Base-by-base conservation (phyloP, 2,888 invertebrate species). In the Caenorhabditis macrosperma region DNA sequence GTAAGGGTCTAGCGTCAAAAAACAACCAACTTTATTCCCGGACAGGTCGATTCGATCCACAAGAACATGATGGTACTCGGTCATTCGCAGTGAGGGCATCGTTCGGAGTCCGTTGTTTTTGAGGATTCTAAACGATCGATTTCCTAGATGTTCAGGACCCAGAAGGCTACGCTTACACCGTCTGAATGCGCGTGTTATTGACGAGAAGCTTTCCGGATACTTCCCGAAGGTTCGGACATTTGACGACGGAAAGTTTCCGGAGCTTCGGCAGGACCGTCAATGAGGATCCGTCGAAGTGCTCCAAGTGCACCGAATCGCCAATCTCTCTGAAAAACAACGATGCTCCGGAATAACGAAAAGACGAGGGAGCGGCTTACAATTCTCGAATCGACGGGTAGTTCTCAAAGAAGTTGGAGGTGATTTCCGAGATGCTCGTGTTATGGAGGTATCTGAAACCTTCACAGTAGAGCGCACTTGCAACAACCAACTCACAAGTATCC, bases 121-220 rank as follows among this genome's bases (percentile, higher is more conserved):
- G 2, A 83, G 69, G 20, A 69, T 67, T 50, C 78, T 83, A 54
- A 17, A 9, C n/a, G 41, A 24, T 24, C 1, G 10, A 5, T 17
- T 55, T n/a, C n/a, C n/a, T n/a, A n/a, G n/a, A n/a, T n/a, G n/a
- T n/a, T n/a, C n/a, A n/a, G n/a, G n/a, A 15, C 15, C 15, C 20
- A 35, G 6, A 38, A 17, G 38, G 38, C 26, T 10, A 4, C n/a
- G 50, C 86, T 63, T 55, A 88, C 88, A 88, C 67, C 4, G 82
- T 81, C 64, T 85, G 85, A 20, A 88, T 69, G 33, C 77, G 66
- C 3, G 74, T 79, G 59, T 86, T 87, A 24, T 81, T 82, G 12
- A 82, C 76, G 10, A 88, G 57, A 9, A 88, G 50, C 20, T 82
- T 81, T 50, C 87, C 88, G 10, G 82, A 78, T 17, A 87, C 78